A percentile compares a stretch with the other conserved stretches of the same genome.
Evolutionary conservation across 2,113 vertebrate genomes (phyloP).

Genomic region (Haemorhous mexicanus): DNA sequence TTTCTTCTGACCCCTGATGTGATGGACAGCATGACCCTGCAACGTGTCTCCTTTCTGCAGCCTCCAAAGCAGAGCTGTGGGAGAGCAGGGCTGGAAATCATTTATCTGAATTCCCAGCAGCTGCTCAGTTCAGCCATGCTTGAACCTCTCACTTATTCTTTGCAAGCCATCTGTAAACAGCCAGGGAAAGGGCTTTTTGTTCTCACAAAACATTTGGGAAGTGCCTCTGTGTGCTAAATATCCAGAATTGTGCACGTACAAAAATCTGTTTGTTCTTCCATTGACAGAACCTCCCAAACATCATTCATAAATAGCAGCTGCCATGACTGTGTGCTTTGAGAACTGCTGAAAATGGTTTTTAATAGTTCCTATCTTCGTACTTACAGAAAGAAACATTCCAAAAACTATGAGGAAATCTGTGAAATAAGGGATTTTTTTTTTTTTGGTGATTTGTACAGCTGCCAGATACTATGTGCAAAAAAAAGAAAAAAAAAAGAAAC

Average conservation of each 20-base stretch:
- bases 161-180: slow-evolving; percentile 47
- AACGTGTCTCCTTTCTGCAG: not conserved
- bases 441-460: not conserved
- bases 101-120: not conserved
- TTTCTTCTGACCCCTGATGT: not conserved
- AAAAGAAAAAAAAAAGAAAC: not conserved
- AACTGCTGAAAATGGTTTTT: not conserved
- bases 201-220: slow-evolving; percentile 13
- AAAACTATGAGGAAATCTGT: not conserved
- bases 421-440: not conserved
- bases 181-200: slow-evolving; percentile 33
- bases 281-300: not conserved
- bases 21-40: not conserved
- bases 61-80: not conserved
- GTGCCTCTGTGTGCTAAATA: not conserved
- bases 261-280: not conserved
- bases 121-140: not conserved
- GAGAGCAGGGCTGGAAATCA: not conserved
- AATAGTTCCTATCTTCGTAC: not conserved
- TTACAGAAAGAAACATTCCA: not conserved
- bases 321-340: not conserved
- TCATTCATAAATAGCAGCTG: not conserved
- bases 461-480: not conserved
- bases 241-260: not conserved
- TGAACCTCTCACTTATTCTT: not conserved